Conservation (phyloP, 2,888 invertebrate genomes). For the Leuctra nigra region DNA sequence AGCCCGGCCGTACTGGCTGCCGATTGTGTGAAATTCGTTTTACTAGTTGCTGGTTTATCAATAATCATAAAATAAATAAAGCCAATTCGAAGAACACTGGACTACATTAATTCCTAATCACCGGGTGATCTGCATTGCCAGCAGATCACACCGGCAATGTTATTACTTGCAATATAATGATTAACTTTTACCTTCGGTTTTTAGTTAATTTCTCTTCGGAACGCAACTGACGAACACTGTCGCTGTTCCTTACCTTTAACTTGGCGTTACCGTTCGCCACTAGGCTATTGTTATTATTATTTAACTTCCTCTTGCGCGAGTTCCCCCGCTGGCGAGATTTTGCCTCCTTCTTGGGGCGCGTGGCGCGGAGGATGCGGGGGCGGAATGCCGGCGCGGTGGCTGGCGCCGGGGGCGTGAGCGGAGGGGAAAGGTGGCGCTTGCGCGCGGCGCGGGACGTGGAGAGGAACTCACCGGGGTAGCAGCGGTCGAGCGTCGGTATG, state of each 20-base stretch:
- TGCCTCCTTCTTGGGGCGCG: slow-evolving; percentile 2
- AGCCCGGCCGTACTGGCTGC: too few relatives aligned
- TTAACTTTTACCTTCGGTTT: background rate
- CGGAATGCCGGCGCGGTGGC: slow-evolving; percentile 3
- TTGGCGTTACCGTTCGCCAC: slow-evolving; percentile 3
- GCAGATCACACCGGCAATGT: too few relatives aligned
- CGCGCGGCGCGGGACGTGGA: background rate
- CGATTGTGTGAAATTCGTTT: too few relatives aligned
- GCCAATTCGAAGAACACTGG: too few relatives aligned
- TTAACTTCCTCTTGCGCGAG: slow-evolving; percentile 5
- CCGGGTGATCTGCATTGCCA: too few relatives aligned
- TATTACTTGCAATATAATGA: too few relatives aligned
- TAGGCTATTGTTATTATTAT: slow-evolving; percentile 4
- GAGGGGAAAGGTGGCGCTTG: background rate
- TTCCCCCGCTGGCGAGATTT: slow-evolving; percentile 1
- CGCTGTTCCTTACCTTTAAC: background rate
- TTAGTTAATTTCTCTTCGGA: background rate
- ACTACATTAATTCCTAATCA: too few relatives aligned
- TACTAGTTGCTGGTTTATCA: too few relatives aligned
- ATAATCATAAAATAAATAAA: too few relatives aligned
- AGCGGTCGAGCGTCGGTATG: slow-evolving; percentile 38
- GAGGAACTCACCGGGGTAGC: background rate
- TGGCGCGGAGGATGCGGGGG: background rate
- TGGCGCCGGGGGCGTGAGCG: background rate
- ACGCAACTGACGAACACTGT: background rate